Conservation (phyloP, 2,888 invertebrate species). For the Cephalotes varians region DNA sequence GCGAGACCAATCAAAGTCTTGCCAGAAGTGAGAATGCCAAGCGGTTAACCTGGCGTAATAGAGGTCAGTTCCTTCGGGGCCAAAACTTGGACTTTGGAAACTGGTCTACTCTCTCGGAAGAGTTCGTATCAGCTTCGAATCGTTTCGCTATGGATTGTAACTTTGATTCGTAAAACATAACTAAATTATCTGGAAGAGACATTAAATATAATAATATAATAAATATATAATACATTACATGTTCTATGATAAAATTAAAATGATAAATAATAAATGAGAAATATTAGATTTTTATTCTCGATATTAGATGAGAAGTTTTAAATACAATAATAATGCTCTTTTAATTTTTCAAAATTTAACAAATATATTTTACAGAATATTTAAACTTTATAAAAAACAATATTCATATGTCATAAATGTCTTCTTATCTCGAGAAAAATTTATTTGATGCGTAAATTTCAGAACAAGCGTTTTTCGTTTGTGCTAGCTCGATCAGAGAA, state of each 20-base stretch:
- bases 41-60: conserved; percentile 85
- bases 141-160: conserved; percentile 74
- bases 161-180: conserved; percentile 73
- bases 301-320: neutral
- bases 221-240: neutral
- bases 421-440: neutral
- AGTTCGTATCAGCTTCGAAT: conserved; percentile 66
- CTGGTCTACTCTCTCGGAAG: conserved; percentile 71
- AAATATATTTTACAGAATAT: neutral
- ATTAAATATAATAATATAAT: too few relatives aligned
- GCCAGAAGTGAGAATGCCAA: conserved; percentile 82
- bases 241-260: too few relatives aligned
- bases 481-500: conserved; percentile 12
- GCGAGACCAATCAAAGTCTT: conserved; percentile 84
- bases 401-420: neutral
- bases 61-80: conserved; percentile 84
- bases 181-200: conserved; percentile 57
- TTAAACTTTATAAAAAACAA: neutral
- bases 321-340: neutral
- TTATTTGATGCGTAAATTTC: neutral
- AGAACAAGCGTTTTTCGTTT: neutral
- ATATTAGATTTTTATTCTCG: neutral
- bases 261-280: neutral
- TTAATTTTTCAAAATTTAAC: neutral
- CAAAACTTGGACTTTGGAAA: conserved; percentile 78